Conservation (phyloP, 64 coral and sea anemone genomes). For the Stichodactyla mertensii region DNA sequence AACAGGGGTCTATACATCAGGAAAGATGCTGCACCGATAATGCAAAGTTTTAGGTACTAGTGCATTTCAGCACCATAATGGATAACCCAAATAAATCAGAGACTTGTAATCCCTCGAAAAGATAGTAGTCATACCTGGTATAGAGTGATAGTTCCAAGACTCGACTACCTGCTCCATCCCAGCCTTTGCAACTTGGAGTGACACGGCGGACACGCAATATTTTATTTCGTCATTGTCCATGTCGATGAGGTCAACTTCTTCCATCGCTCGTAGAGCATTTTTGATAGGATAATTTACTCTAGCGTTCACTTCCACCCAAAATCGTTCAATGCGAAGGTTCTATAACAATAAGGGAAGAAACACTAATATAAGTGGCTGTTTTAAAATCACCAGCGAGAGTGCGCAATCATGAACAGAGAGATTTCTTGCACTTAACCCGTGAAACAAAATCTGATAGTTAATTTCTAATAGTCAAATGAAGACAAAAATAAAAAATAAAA, state of each 20-base stretch:
- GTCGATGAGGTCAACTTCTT: constrained; percentile 41
- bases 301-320: constrained; percentile 76
- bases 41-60: background rate
- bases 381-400: too few relatives aligned
- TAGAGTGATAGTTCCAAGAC: constrained; percentile 54
- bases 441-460: too few relatives aligned
- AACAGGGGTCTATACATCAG: too few relatives aligned
- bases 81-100: background rate
- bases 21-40: too few relatives aligned
- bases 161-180: constrained; percentile 41
- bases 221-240: constrained; percentile 41
- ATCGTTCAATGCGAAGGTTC: constrained; percentile 69
- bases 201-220: constrained; percentile 31
- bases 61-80: background rate
- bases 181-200: constrained; percentile 8
- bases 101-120: background rate
- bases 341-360: background rate
- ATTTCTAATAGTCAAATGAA: too few relatives aligned
- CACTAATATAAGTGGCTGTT: too few relatives aligned
- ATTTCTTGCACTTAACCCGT: too few relatives aligned
- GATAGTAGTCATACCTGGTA: constrained; percentile 26
- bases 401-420: too few relatives aligned
- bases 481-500: too few relatives aligned
- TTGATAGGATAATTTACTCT: constrained; percentile 65
- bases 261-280: constrained; percentile 39